Evolutionary conservation across 92 coral and sea anemone species (phyloP).

Genomic region (Parazoanthus atlanticus): DNA sequence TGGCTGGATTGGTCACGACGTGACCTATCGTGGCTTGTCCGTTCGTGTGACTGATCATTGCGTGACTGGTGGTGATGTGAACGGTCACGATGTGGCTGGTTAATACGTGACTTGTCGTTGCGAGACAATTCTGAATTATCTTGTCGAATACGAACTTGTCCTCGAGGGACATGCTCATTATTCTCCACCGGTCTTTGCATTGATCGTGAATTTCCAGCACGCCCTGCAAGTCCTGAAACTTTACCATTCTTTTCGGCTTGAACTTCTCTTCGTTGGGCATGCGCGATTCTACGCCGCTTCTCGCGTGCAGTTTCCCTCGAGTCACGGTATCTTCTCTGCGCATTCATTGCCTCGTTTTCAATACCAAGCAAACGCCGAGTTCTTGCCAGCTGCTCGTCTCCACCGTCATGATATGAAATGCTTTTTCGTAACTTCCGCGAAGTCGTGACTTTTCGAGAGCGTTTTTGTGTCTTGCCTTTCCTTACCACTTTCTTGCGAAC

Average conservation of each 20-base stretch:
- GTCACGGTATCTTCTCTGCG: neutral
- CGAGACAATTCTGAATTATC: neutral
- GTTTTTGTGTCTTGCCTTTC: neutral
- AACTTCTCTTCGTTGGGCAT: slow-evolving; percentile 16
- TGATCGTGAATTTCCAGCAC: neutral
- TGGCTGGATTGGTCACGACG: neutral
- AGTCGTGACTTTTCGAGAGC: neutral
- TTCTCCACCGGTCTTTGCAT: neutral
- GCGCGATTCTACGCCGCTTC: slow-evolving; percentile 27
- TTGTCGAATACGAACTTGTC: neutral
- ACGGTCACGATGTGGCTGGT: neutral
- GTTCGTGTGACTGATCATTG: neutral
- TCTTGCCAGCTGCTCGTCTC: neutral
- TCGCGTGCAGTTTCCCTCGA: slow-evolving; percentile 26
- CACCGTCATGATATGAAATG: neutral
- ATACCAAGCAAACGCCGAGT: slow-evolving; percentile 16
- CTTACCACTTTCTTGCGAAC: neutral
- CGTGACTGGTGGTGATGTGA: neutral
- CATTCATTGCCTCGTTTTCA: neutral
- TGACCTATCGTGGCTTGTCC: neutral
- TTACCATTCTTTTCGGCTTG: neutral
- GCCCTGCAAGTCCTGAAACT: neutral
- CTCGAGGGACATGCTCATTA: neutral
- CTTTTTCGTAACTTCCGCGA: neutral
- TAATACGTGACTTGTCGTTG: neutral